Conservation (phyloP, 2,888 invertebrate genomes). For the Dysmachus trigonus region DNA sequence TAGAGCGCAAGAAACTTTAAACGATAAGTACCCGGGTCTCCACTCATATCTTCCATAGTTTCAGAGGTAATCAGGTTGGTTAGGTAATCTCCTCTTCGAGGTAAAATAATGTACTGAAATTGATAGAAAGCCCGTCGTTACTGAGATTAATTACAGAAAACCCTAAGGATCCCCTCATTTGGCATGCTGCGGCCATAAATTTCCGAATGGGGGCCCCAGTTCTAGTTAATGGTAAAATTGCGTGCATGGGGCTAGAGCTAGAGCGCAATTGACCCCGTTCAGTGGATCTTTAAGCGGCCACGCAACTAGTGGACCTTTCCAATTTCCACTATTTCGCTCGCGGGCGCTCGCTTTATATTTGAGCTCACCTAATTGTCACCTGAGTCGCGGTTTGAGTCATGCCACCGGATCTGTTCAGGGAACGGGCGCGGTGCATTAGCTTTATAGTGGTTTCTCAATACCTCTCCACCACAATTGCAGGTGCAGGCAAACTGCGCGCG, state of each 20-base stretch:
- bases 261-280: background rate
- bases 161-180: background rate
- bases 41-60: background rate
- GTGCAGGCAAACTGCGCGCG: background rate
- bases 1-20: background rate
- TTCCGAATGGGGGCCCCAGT: background rate
- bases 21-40: background rate
- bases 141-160: background rate
- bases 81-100: background rate
- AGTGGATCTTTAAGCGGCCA: background rate
- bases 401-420: background rate
- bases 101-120: background rate
- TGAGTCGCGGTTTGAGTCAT: background rate
- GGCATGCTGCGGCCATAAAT: background rate
- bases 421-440: background rate
- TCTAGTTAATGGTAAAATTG: constrained; percentile 14
- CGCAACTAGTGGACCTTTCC: background rate
- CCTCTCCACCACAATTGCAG: background rate
- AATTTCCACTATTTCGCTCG: background rate
- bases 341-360: background rate
- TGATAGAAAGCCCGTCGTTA: background rate
- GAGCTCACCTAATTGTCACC: background rate
- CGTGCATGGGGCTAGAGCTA: background rate
- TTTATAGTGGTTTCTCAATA: background rate
- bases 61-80: background rate